Evolutionary conservation across 53 echinoderm and acorn worm species (phyloP).

Genomic region (Holothuria leucospilota): DNA sequence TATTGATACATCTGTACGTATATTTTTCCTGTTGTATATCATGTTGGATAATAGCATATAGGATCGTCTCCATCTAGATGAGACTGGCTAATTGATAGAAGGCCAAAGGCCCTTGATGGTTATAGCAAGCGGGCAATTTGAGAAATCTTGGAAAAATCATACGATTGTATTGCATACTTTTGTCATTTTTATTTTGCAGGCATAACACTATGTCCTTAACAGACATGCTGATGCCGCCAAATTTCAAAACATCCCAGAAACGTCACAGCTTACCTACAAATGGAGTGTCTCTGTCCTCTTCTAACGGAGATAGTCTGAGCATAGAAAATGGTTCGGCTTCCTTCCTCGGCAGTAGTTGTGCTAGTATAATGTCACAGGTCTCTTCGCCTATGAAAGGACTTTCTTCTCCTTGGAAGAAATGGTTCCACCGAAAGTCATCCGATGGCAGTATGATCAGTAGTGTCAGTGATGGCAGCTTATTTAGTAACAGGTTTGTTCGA

Average conservation of each 20-base stretch:
- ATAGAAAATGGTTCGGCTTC: slow-evolving; percentile 15
- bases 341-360: slow-evolving; percentile 54
- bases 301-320: background rate
- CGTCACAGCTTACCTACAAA: slow-evolving; percentile 73
- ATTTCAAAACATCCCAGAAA: slow-evolving; percentile 29
- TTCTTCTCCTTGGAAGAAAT: slow-evolving; percentile 71
- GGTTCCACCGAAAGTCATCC: slow-evolving; percentile 68
- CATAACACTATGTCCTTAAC: slow-evolving; percentile 50
- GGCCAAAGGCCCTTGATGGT: too few relatives aligned
- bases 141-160: too few relatives aligned
- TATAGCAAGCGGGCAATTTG: too few relatives aligned
- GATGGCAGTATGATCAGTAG: slow-evolving; percentile 76
- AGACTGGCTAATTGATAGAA: too few relatives aligned
- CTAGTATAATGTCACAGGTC: slow-evolving; percentile 48
- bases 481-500: slow-evolving; percentile 67
- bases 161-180: too few relatives aligned
- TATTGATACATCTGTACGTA: too few relatives aligned
- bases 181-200: background rate
- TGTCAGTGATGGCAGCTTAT: slow-evolving; percentile 80
- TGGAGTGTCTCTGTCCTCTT: background rate
- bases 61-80: too few relatives aligned
- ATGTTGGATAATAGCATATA: too few relatives aligned
- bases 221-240: slow-evolving; percentile 68
- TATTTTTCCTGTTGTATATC: too few relatives aligned
- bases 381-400: slow-evolving; percentile 63